Conservation (phyloP, 2,113 vertebrate species). For the Pygoscelis adeliae region DNA sequence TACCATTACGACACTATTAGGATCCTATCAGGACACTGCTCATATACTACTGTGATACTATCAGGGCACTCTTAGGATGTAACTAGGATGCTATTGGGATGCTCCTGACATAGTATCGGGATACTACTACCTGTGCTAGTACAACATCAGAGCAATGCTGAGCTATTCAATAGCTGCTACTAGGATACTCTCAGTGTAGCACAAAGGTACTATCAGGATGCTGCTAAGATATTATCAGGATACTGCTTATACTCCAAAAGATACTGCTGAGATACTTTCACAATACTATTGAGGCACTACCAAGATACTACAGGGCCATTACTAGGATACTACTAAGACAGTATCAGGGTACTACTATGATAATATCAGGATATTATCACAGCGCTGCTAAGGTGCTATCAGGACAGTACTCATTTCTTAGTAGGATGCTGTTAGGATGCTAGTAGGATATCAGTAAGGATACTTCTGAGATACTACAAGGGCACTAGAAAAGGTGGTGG, state of each 20-base stretch:
- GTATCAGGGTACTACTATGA: rapidly evolving
- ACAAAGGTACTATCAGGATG: background rate
- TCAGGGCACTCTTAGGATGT: background rate
- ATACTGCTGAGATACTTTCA: background rate
- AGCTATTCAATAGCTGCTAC: background rate
- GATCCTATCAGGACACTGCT: background rate
- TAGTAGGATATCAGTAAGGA: background rate
- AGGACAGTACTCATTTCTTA: background rate
- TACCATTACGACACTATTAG: rapidly evolving
- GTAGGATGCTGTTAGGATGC: background rate
- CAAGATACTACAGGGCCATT: background rate
- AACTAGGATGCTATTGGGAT: background rate
- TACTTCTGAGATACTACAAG: background rate
- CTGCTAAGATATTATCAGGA: background rate
- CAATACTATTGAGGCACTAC: rapidly evolving
- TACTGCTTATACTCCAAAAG: background rate
- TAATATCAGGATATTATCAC: background rate
- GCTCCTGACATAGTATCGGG: background rate
- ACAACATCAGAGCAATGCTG: background rate
- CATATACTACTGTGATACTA: background rate
- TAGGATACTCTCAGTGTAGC: background rate
- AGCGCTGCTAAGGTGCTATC: background rate
- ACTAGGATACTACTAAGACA: background rate
- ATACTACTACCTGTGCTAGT: background rate
- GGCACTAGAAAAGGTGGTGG: background rate